Conservation (phyloP, 1,140 invertebrate genomes). For the Atta colombica region DNA sequence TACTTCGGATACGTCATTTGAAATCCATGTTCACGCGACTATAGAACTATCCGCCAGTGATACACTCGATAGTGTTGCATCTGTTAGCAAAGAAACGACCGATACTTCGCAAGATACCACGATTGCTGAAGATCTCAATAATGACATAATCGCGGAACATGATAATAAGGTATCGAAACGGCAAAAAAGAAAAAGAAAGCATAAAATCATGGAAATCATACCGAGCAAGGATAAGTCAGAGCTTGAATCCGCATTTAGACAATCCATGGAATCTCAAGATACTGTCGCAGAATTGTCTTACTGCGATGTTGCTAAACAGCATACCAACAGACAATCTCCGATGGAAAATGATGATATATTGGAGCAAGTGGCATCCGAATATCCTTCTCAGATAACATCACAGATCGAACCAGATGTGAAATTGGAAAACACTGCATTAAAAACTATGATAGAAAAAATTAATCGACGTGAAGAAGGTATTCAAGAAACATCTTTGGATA, state of each 20-base stretch:
- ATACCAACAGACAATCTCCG: no score
- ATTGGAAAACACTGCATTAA: neutral
- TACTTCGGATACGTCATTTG: constrained; percentile 78
- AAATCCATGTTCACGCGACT: constrained; percentile 83
- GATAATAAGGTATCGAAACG: constrained; percentile 25
- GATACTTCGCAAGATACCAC: constrained; percentile 75
- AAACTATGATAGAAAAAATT: constrained; percentile 6
- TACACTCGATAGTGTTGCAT: constrained; percentile 73
- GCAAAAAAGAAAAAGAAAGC: constrained; percentile 69
- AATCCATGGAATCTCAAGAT: constrained; percentile 5
- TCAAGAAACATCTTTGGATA: neutral
- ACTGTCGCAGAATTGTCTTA: no score
- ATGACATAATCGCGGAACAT: neutral
- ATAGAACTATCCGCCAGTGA: constrained; percentile 80
- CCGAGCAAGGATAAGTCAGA: constrained; percentile 34
- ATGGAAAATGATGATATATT: no score
- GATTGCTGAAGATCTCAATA: constrained; percentile 71
- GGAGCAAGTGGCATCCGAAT: constrained; percentile 6
- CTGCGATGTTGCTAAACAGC: no score
- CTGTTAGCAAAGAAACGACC: constrained; percentile 56
- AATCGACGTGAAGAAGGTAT: neutral
- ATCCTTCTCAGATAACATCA: neutral
- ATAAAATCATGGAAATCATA: constrained; percentile 67
- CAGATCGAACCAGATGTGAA: constrained; percentile 44
- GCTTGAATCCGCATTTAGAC: constrained; percentile 65